These are phyloP conservation scores for Telenomus remus DNA, from an alignment of 1,140 invertebrate genomes.

Conservation along the genomic window DNA sequence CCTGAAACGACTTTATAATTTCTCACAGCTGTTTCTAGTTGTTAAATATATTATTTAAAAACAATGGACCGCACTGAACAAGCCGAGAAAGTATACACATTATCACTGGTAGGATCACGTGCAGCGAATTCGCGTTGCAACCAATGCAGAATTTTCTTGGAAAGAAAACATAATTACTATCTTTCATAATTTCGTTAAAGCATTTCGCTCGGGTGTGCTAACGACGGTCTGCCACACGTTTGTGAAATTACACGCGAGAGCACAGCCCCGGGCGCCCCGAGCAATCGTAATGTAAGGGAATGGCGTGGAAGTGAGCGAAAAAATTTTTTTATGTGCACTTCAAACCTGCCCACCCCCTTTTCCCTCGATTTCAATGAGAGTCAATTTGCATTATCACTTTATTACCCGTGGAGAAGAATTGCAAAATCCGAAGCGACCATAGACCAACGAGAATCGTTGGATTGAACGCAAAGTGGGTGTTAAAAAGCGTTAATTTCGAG, in stretches of 20 bases:
- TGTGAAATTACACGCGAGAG: slow-evolving; percentile 37
- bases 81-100: slow-evolving; percentile 31
- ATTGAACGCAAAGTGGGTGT: slow-evolving; percentile 25
- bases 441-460: slow-evolving; percentile 16
- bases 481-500: slow-evolving; percentile 15
- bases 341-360: slow-evolving; percentile 26
- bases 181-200: slow-evolving; percentile 56
- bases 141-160: slow-evolving; percentile 17
- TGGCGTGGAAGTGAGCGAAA: slow-evolving; percentile 40
- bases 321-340: slow-evolving; percentile 40
- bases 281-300: slow-evolving; percentile 20
- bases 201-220: slow-evolving; percentile 43
- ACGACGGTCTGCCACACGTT: slow-evolving; percentile 48
- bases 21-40: no score
- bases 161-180: slow-evolving; percentile 48
- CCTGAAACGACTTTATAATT: no score
- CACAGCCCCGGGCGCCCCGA: slow-evolving; percentile 19
- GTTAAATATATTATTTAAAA: no score
- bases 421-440: slow-evolving; percentile 13
- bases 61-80: neutral
- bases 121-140: no score
- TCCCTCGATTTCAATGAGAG: slow-evolving; percentile 41
- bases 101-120: slow-evolving; percentile 1
- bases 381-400: slow-evolving; percentile 55
- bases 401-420: slow-evolving; percentile 43